Percentiles rank a stretch among this genome's conserved stretches.
These are phyloP conservation scores for Drosophila setosimentum DNA, from an alignment of 2,888 invertebrate genomes.

Conservation along the genomic window DNA sequence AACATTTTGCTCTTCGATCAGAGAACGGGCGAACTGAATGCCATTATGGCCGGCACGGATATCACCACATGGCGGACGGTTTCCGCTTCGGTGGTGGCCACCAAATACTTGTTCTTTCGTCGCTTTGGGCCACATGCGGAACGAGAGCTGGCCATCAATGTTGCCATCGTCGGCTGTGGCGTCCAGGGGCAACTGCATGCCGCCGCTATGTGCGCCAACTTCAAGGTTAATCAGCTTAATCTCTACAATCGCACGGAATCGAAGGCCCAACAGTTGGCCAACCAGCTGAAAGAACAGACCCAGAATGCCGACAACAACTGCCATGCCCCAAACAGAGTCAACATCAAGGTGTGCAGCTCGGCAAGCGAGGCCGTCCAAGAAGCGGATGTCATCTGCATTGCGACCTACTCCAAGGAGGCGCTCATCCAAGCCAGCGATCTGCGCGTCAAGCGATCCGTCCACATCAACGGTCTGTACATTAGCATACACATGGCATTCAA, in stretches of 20 bases:
- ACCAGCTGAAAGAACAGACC: conserved; percentile 68
- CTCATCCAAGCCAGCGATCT: conserved; percentile 85
- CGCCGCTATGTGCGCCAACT: conserved; percentile 85
- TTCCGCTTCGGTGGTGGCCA: conserved; percentile 87
- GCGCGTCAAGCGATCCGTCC: conserved; percentile 86
- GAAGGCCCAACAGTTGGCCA: conserved; percentile 82
- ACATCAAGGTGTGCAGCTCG: conserved; percentile 42
- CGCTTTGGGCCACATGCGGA: conserved; percentile 62
- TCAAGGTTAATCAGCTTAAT: conserved; percentile 85
- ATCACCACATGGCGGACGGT: conserved; percentile 87
- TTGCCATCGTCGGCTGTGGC: conserved; percentile 87
- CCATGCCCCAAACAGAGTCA: not conserved
- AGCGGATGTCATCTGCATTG: conserved; percentile 88
- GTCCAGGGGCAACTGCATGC: conserved; percentile 86
- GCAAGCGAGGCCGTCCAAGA: conserved; percentile 86
- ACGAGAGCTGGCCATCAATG: conserved; percentile 38
- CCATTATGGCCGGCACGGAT: conserved; percentile 86
- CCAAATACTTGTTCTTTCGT: conserved; percentile 85
- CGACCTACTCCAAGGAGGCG: conserved; percentile 86
- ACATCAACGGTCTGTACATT: conserved; percentile 87
- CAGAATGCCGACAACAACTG: not conserved
- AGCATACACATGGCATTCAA: not conserved
- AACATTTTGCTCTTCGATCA: conserved; percentile 85
- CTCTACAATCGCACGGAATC: conserved; percentile 87
- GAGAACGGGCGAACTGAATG: conserved; percentile 85